Evolutionary conservation across 2,888 invertebrate genomes (phyloP).

Genomic region (Pseudeuparius sepicola): DNA sequence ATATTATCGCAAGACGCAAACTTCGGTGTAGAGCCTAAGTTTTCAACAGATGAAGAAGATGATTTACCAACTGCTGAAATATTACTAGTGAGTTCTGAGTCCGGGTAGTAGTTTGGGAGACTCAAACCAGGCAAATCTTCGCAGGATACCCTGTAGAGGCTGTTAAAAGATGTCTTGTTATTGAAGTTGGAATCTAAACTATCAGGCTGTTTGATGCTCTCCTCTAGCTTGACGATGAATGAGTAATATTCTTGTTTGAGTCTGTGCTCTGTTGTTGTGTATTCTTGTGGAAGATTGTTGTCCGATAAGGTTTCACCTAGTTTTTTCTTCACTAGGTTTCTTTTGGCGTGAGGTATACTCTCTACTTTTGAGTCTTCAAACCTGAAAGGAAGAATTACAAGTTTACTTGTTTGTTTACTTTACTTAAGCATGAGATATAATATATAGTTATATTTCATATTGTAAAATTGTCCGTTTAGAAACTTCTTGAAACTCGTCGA

Average conservation of each 20-base stretch:
- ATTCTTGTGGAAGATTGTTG: no score
- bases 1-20: conserved; percentile 30
- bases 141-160: conserved; percentile 25
- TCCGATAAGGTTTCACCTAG: no score
- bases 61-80: conserved; percentile 38
- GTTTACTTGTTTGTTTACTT: no score
- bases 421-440: no score
- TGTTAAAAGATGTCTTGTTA: conserved; percentile 44
- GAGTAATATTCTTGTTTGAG: no score
- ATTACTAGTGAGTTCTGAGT: conserved; percentile 41
- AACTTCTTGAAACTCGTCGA: no score
- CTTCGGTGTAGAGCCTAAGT: conserved; percentile 34
- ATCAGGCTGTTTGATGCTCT: conserved; percentile 36
- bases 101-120: conserved; percentile 39
- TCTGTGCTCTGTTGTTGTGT: no score
- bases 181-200: conserved; percentile 50
- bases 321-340: no score
- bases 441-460: no score
- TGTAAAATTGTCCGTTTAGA: no score
- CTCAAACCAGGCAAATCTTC: conserved; percentile 35
- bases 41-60: conserved; percentile 32
- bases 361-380: conserved; percentile 31
- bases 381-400: conserved; percentile 24
- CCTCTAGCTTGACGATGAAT: no score
- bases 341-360: conserved; percentile 17